These are phyloP conservation scores for Tenthredo notha DNA, from an alignment of 2,888 invertebrate species.

Conservation along the genomic window DNA sequence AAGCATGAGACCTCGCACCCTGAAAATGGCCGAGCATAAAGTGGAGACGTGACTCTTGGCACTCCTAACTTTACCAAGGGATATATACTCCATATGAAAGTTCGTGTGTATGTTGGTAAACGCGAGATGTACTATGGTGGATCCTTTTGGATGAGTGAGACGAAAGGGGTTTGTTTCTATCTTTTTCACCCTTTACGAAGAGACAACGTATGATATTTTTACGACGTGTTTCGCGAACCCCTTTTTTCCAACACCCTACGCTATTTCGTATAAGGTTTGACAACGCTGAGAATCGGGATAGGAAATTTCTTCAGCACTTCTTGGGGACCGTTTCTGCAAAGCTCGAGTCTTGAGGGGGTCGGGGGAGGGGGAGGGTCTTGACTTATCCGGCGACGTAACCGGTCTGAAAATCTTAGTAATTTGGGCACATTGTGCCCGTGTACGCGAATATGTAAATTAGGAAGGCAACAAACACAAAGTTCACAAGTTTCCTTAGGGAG, in stretches of 20 bases:
- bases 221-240: conserved; percentile 6
- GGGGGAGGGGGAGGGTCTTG: not conserved
- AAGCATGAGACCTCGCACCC: conserved; percentile 21
- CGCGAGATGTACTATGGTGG: not conserved
- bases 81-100: not conserved
- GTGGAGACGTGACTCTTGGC: conserved; percentile 31
- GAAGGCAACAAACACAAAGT: conserved; percentile 21
- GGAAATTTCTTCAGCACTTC: conserved; percentile 2
- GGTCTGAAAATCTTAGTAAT: conserved; percentile 28
- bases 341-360: not conserved
- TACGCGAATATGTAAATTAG: conserved; percentile 21
- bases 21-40: conserved; percentile 21
- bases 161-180: not conserved
- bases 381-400: not conserved
- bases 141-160: conserved; percentile 4
- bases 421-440: not conserved
- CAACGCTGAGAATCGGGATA: not conserved
- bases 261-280: conserved; percentile 14
- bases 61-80: not conserved
- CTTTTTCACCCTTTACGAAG: not conserved
- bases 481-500: conserved; percentile 20
- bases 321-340: not conserved
- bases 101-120: not conserved
- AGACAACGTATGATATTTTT: conserved; percentile 35
- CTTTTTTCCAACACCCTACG: not conserved